phyloP scores from a whole-genome alignment of 2,888 invertebrate species.

The Neria commutata region DNA sequence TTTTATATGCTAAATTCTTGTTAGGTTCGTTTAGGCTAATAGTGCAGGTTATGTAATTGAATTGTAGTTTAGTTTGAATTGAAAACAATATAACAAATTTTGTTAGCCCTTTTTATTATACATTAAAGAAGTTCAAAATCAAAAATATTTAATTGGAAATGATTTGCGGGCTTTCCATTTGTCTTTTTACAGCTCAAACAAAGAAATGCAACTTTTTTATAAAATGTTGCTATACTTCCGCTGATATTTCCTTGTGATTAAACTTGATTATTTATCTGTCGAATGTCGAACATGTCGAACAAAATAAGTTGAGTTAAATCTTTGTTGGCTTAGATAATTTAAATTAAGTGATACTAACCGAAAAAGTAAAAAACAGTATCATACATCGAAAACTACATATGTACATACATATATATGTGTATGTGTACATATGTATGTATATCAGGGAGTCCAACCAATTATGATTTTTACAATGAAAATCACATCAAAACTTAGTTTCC shows the following conservation, averaged over 20 bases:
- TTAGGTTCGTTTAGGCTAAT: neutral
- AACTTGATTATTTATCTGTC: neutral
- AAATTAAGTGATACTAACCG: conserved; percentile 67
- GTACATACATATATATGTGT: no score
- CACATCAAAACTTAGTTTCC: no score
- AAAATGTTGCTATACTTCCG: no score
- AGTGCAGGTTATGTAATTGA: neutral
- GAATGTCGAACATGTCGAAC: neutral
- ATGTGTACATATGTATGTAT: no score
- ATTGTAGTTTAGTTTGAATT: neutral
- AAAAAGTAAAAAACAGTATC: no score
- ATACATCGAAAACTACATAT: no score
- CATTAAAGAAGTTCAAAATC: no score
- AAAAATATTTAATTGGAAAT: no score
- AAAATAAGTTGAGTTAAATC: neutral
- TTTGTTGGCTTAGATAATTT: conserved; percentile 22
- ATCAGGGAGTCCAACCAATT: no score
- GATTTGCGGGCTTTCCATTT: no score
- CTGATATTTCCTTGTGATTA: neutral
- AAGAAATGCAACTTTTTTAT: neutral
- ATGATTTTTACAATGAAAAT: no score
- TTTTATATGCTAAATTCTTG: neutral
- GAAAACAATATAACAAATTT: neutral
- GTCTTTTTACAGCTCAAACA: conserved; percentile 1
- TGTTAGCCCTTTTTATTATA: no score